phyloP scores from a whole-genome alignment of 1,140 invertebrate genomes.

The Bombus superbus region DNA sequence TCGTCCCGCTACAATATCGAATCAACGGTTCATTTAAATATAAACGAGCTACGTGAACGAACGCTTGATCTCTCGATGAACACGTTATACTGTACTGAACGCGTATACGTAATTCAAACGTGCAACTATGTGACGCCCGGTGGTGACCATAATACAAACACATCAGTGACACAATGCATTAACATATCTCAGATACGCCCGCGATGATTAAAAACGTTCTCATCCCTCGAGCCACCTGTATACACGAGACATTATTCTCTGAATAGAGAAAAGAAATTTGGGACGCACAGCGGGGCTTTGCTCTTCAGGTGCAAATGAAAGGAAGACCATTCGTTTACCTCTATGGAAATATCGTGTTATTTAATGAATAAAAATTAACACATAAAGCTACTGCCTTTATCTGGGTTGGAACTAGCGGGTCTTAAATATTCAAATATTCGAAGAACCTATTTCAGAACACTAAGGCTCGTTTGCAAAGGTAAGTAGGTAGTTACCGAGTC shows the following conservation, averaged over 20 bases:
- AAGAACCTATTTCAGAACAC: background rate
- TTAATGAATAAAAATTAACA: constrained; percentile 28
- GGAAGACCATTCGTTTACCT: background rate
- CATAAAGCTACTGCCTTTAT: background rate
- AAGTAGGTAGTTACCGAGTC: background rate
- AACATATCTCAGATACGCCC: constrained; percentile 59
- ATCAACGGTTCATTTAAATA: constrained; percentile 68
- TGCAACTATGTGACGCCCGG: background rate
- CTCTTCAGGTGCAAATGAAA: background rate
- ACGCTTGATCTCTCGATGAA: constrained; percentile 57
- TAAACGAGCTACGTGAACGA: constrained; percentile 65
- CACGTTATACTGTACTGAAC: constrained; percentile 42
- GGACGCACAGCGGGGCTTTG: background rate
- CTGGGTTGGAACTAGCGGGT: background rate
- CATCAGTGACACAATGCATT: constrained; percentile 33
- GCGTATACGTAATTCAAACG: constrained; percentile 54
- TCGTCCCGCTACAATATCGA: constrained; percentile 52
- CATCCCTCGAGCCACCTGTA: background rate
- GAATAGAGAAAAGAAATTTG: background rate
- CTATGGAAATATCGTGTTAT: constrained; percentile 3
- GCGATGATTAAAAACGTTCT: constrained; percentile 45
- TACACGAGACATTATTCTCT: no score
- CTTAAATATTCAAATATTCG: background rate
- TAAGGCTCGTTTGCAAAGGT: background rate
- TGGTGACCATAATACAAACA: background rate